Percentiles rank a stretch among this genome's conserved stretches.
phyloP scores from a whole-genome alignment of 2,797 vertebrate species.

The Glossophaga mutica region DNA sequence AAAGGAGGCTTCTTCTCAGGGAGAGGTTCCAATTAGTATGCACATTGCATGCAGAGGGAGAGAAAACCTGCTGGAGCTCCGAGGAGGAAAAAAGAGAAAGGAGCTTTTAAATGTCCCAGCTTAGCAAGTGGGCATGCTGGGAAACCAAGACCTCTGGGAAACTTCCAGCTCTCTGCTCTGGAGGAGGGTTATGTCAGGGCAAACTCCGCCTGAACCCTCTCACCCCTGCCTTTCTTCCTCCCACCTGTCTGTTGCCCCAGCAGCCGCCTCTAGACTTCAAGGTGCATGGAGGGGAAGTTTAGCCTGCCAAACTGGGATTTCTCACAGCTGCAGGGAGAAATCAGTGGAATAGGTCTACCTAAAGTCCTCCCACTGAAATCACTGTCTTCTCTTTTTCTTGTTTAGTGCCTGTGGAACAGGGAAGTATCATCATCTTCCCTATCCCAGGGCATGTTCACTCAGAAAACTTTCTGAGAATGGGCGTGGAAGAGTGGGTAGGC shows the following conservation, averaged over 20 bases:
- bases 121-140: neutral
- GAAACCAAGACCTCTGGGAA: neutral
- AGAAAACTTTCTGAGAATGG: neutral
- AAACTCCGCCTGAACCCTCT: neutral
- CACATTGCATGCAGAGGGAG: neutral
- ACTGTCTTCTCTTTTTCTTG: neutral
- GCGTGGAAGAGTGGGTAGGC: rapidly evolving
- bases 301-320: neutral
- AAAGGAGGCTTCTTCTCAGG: slow-evolving; percentile 66
- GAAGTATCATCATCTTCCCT: neutral
- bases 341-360: neutral
- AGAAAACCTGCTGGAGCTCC: slow-evolving; percentile 21
- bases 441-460: neutral
- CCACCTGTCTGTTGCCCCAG: neutral
- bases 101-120: neutral
- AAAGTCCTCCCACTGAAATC: neutral
- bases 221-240: neutral
- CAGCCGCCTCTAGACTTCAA: neutral
- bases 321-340: neutral
- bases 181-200: neutral
- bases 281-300: neutral
- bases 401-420: neutral
- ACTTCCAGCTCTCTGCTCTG: neutral
- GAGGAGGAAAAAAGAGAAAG: neutral
- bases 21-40: slow-evolving; percentile 75